Conservation (phyloP, 2,797 vertebrate species). For the Microchirus variegatus region DNA sequence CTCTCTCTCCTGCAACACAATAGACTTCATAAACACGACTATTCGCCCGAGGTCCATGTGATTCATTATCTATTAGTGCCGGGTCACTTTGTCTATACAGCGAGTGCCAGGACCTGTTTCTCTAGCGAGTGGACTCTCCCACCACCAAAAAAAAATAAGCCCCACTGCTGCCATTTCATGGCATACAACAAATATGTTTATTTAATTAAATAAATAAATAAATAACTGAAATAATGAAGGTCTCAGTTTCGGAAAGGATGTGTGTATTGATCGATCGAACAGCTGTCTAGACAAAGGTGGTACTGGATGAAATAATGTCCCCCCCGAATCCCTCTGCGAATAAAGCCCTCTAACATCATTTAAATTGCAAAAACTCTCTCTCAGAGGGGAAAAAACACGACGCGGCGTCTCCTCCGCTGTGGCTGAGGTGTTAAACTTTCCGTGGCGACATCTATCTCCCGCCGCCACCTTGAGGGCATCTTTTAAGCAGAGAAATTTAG, state of each 20-base stretch:
- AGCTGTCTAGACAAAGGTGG: conserved; percentile 41
- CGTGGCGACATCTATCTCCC: conserved; percentile 82
- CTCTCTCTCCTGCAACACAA: conserved; percentile 47
- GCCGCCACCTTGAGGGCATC: conserved; percentile 85
- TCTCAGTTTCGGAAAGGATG: background rate
- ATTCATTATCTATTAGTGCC: conserved; percentile 63
- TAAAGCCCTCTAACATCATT: conserved; percentile 51
- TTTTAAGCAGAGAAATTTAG: conserved; percentile 86
- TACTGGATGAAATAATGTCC: conserved; percentile 31
- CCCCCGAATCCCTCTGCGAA: conserved; percentile 40
- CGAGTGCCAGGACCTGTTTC: conserved; percentile 13
- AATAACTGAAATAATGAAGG: no score
- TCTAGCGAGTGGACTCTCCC: background rate
- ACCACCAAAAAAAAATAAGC: no score
- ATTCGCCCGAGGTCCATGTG: conserved; percentile 48
- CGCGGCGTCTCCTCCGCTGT: no score
- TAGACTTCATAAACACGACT: conserved; percentile 52
- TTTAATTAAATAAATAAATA: no score
- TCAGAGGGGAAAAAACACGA: no score
- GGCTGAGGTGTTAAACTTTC: conserved; percentile 70
- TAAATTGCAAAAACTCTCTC: conserved; percentile 44
- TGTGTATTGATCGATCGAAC: conserved; percentile 5
- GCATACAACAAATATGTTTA: no score
- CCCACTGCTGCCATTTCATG: no score
- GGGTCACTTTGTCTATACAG: conserved; percentile 63